These are phyloP conservation scores for Ypsolopha sequella DNA, from an alignment of 2,888 invertebrate genomes.

Conservation along the genomic window DNA sequence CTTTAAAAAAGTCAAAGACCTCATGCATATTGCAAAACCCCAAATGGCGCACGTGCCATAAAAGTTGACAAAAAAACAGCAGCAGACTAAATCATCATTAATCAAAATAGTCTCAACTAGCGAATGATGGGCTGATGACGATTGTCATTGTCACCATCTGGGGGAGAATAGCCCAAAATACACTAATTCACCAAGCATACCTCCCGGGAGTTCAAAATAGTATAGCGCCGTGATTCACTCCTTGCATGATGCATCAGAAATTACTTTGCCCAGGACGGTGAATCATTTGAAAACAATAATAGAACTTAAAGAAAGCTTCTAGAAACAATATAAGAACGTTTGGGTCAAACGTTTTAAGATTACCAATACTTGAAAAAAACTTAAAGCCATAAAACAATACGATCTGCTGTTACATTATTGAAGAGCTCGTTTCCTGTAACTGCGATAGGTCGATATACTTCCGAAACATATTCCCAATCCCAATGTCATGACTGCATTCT, in stretches of 20 bases:
- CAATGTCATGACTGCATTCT: neutral
- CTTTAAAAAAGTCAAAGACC: too few species aligned
- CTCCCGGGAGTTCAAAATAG: neutral
- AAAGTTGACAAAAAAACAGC: too few species aligned
- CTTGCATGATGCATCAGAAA: neutral
- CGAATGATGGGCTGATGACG: constrained; percentile 20
- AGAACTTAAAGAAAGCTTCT: neutral
- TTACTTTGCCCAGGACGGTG: neutral
- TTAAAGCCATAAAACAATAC: neutral
- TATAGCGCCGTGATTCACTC: neutral
- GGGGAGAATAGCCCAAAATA: constrained; percentile 54
- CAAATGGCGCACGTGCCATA: too few species aligned
- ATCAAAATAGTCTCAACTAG: neutral
- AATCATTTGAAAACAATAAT: neutral
- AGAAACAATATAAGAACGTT: neutral
- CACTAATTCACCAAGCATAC: neutral
- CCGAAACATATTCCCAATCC: neutral
- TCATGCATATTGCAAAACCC: too few species aligned
- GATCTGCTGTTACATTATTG: neutral
- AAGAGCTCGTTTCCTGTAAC: neutral
- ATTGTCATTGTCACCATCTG: constrained; percentile 22
- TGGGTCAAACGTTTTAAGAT: neutral
- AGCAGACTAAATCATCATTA: neutral
- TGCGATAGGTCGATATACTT: neutral
- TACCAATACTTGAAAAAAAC: neutral